phyloP scores from a whole-genome alignment of 92 coral and sea anemone genomes.

The Paragorgia papillata region DNA sequence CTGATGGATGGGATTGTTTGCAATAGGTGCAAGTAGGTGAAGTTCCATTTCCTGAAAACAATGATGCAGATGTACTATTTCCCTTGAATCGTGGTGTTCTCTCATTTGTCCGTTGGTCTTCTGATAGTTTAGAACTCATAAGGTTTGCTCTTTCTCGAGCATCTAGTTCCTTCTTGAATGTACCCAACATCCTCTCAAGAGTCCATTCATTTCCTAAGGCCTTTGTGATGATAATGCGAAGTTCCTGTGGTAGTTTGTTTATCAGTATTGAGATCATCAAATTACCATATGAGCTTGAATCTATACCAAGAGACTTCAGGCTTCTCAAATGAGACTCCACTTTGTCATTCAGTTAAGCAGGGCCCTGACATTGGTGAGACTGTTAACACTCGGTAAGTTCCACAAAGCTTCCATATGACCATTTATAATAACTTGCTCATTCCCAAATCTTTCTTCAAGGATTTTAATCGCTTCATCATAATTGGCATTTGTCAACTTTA shows the following conservation, averaged over 20 bases:
- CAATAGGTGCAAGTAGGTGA: no score
- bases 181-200: conserved; percentile 5
- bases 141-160: conserved; percentile 34
- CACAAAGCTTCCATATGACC: conserved; percentile 31
- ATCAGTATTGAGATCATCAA: conserved; percentile 29
- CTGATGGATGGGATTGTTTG: no score
- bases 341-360: conserved; percentile 29
- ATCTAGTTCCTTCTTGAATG: conserved; percentile 37
- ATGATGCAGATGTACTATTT: no score
- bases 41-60: no score
- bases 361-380: neutral
- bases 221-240: conserved; percentile 36
- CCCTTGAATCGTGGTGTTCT: no score
- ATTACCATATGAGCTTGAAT: conserved; percentile 38
- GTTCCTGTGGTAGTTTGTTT: conserved; percentile 46
- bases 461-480: conserved; percentile 45
- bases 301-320: conserved; percentile 22
- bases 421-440: conserved; percentile 16
- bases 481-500: conserved; percentile 31
- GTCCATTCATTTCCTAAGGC: conserved; percentile 32
- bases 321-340: conserved; percentile 42
- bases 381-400: conserved; percentile 8
- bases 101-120: no score
- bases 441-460: conserved; percentile 30
- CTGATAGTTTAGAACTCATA: no score